Percentiles rank a stretch among this genome's conserved stretches.
phyloP scores from a whole-genome alignment of 2,113 vertebrate genomes.

The Brevimyrus niger region DNA sequence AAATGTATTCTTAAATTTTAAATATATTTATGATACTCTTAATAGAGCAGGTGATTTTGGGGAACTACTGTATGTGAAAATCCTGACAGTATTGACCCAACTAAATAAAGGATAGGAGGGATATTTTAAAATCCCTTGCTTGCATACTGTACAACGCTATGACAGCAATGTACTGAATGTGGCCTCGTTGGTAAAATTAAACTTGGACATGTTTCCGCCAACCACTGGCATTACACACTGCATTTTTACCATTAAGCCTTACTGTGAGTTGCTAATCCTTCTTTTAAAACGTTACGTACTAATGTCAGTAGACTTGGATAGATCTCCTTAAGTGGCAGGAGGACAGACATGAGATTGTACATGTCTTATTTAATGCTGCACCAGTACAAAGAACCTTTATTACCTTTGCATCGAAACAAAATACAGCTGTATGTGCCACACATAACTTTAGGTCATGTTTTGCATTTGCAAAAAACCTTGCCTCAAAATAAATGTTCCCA shows the following conservation, averaged over 20 bases:
- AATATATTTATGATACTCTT: not conserved
- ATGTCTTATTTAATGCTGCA: not conserved
- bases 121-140: conserved; percentile 11
- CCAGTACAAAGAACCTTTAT: not conserved
- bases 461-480: not conserved
- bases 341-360: not conserved
- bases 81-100: not conserved
- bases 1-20: not conserved
- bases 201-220: not conserved
- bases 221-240: not conserved
- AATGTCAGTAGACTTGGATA: not conserved
- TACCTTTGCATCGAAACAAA: not conserved
- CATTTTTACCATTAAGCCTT: not conserved
- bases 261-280: not conserved
- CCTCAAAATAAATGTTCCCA: not conserved
- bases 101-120: conserved; percentile 12
- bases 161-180: conserved; percentile 20
- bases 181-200: conserved; percentile 15
- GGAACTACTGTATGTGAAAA: not conserved
- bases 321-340: not conserved
- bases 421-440: not conserved
- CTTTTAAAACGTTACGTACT: not conserved
- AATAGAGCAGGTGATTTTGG: not conserved
- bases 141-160: conserved; percentile 12
- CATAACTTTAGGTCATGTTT: not conserved